Evolutionary conservation across 2,113 vertebrate genomes (phyloP).

Genomic region (Ranitomeya variabilis): DNA sequence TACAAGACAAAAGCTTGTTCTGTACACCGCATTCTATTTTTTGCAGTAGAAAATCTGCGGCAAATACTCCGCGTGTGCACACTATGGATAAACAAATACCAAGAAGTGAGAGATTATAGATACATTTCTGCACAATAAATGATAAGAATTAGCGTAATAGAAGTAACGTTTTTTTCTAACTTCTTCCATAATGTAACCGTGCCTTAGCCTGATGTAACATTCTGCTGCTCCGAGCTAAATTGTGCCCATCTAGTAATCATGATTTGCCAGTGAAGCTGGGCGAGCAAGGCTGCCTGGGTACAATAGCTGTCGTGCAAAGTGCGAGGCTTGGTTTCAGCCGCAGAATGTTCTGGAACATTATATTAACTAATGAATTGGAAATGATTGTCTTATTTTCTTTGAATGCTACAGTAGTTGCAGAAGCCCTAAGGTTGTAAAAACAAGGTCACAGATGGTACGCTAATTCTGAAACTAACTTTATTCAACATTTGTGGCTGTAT

Average conservation of each 20-base stretch:
- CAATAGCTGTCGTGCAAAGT: background rate
- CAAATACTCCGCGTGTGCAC: no score
- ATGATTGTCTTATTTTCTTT: conserved; percentile 47
- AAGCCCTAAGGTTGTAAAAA: conserved; percentile 58
- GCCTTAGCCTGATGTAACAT: background rate
- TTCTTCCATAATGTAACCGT: no score
- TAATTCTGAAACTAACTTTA: conserved; percentile 55
- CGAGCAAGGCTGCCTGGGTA: background rate
- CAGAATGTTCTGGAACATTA: conserved; percentile 34
- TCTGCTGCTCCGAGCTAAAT: background rate
- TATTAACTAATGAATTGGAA: conserved; percentile 54
- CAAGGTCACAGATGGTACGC: conserved; percentile 25
- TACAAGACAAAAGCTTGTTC: no score
- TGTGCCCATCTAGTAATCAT: background rate
- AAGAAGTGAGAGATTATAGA: no score
- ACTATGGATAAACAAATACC: no score
- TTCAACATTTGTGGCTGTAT: conserved; percentile 39
- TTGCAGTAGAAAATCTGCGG: no score
- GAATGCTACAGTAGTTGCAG: conserved; percentile 50
- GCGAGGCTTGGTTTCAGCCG: background rate
- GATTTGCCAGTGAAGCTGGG: background rate
- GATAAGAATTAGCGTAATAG: no score
- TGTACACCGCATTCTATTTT: no score
- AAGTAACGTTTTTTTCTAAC: no score
- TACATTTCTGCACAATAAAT: no score